A percentile compares a stretch with the other conserved stretches of the same genome.
phyloP scores from a whole-genome alignment of 2,888 invertebrate species.

The Deladenus siricidicola region DNA sequence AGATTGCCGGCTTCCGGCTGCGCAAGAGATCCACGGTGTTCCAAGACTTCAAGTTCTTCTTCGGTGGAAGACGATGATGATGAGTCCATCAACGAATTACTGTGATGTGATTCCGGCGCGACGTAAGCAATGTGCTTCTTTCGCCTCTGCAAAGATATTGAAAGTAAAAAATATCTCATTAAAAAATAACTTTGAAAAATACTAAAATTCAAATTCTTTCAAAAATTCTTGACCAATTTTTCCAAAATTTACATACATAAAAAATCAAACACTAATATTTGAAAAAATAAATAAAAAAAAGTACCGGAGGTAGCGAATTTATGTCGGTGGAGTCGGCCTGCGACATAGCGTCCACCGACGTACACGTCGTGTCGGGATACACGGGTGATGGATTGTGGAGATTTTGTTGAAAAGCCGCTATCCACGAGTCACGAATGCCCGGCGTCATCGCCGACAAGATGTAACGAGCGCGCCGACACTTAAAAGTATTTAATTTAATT shows the following conservation, averaged over 20 bases:
- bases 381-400: constrained; percentile 50
- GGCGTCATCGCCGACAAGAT: constrained; percentile 53
- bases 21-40: no score
- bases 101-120: constrained; percentile 53
- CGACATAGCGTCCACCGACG: constrained; percentile 40
- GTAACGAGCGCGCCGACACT: constrained; percentile 45
- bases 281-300: background rate
- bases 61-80: constrained; percentile 30
- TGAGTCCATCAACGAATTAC: constrained; percentile 48
- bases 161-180: background rate
- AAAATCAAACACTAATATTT: background rate
- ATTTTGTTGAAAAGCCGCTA: constrained; percentile 39
- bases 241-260: background rate
- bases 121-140: constrained; percentile 53
- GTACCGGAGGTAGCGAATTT: constrained; percentile 24
- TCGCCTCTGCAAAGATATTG: constrained; percentile 30
- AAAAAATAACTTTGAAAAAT: background rate
- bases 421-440: constrained; percentile 53
- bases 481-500: constrained; percentile 10
- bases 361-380: constrained; percentile 34
- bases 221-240: no score
- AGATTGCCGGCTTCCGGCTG: no score
- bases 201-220: background rate
- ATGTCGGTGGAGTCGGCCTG: constrained; percentile 47
- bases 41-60: constrained; percentile 19